Percentiles rank a stretch among this genome's conserved stretches.
phyloP scores from a whole-genome alignment of 2,113 vertebrate species.

The Tragelaphus imberbis region DNA sequence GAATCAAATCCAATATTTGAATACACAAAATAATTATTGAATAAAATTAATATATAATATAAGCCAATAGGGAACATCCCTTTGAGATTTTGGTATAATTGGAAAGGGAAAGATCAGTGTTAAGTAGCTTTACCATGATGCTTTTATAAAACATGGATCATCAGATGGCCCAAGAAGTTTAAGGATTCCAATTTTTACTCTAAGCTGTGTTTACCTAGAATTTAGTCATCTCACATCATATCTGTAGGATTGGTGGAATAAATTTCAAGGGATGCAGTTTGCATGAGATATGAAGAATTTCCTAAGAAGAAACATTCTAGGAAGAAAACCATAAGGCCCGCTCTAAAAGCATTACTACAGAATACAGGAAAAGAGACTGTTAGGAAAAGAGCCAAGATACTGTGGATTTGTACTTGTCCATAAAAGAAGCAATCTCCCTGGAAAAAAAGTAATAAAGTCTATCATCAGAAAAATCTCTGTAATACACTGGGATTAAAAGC shows the following conservation, averaged over 20 bases:
- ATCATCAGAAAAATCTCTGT: neutral
- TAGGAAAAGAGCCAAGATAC: neutral
- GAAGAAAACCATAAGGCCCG: fast-evolving
- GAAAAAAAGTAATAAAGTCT: neutral
- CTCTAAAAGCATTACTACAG: neutral
- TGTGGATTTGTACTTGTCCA: neutral
- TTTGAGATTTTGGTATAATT: neutral
- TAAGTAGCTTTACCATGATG: neutral
- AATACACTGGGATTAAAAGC: neutral
- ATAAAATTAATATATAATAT: neutral
- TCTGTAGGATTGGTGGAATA: neutral
- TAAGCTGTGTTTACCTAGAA: neutral
- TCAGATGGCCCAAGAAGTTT: neutral
- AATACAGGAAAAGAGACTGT: neutral
- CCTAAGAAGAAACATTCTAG: neutral
- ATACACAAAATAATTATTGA: neutral
- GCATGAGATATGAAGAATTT: neutral
- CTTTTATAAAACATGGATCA: neutral
- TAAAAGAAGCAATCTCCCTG: neutral
- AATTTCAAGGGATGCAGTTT: neutral
- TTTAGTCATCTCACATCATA: neutral
- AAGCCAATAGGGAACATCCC: neutral
- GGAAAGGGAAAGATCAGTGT: neutral
- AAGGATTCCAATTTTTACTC: neutral
- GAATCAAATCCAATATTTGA: neutral